Conservation (phyloP, 2,797 vertebrate genomes). For the Gallirallus australis region DNA sequence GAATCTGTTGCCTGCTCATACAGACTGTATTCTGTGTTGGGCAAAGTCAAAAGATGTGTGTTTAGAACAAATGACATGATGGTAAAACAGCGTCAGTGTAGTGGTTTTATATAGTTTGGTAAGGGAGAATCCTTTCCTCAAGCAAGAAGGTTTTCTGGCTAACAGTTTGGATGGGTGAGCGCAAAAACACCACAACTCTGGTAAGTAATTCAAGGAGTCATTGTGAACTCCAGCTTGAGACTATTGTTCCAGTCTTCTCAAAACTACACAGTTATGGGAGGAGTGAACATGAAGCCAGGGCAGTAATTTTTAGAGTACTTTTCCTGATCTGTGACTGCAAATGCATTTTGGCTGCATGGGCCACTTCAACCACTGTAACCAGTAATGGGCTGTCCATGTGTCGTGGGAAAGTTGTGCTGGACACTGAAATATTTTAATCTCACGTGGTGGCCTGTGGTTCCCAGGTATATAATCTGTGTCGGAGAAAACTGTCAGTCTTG, state of each 20-base stretch:
- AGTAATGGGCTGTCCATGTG: not conserved
- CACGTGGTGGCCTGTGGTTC: not conserved
- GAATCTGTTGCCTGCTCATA: not conserved
- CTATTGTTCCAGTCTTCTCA: not conserved
- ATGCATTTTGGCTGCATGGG: not conserved
- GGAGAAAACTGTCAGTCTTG: not conserved
- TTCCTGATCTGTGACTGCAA: not conserved
- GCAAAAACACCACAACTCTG: not conserved
- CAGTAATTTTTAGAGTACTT: not conserved
- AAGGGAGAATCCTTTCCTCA: not conserved
- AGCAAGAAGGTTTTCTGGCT: not conserved
- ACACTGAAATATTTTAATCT: not conserved
- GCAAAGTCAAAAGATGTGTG: not conserved
- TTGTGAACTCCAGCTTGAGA: not conserved
- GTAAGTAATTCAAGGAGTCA: not conserved
- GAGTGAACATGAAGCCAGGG: not conserved
- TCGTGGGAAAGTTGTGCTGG: fast-evolving
- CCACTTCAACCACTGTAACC: not conserved
- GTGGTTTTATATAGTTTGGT: not conserved
- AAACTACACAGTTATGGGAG: not conserved
- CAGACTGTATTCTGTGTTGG: not conserved
- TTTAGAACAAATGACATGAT: not conserved
- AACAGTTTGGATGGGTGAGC: not conserved
- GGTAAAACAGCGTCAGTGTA: not conserved
- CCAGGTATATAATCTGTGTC: too few relatives aligned